Conservation (phyloP, 2,797 vertebrate genomes). For the Vultur gryphus region DNA sequence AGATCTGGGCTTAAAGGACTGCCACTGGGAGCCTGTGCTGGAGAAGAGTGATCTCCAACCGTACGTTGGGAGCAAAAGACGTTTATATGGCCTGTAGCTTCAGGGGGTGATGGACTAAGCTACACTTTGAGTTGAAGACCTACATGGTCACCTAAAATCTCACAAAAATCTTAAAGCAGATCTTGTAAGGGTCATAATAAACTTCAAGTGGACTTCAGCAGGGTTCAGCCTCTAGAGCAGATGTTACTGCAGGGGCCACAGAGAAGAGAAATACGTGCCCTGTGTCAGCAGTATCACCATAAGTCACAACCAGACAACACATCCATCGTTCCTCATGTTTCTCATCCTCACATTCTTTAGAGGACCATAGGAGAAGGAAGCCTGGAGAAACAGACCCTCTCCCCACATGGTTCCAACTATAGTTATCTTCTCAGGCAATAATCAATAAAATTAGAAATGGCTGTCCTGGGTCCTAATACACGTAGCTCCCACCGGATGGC, state of each 20-base stretch:
- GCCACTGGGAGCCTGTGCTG: neutral
- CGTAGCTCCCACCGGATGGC: neutral
- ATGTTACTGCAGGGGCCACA: neutral
- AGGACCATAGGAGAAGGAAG: neutral
- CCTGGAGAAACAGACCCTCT: neutral
- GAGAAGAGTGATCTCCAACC: neutral
- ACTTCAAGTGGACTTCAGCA: neutral
- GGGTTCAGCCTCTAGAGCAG: neutral
- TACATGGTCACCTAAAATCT: neutral
- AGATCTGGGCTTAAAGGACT: neutral
- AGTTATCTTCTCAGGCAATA: neutral
- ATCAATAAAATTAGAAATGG: neutral
- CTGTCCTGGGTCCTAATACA: neutral
- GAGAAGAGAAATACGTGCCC: neutral
- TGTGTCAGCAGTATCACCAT: fast-evolving
- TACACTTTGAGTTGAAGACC: neutral
- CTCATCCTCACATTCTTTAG: neutral
- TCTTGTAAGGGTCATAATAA: neutral
- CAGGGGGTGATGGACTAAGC: neutral
- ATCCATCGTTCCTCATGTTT: fast-evolving
- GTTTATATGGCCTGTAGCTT: neutral
- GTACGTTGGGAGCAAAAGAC: neutral
- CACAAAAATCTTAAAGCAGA: neutral
- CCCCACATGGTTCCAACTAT: neutral
- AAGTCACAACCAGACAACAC: neutral